These are phyloP conservation scores for Drosophila meridionalis DNA, from an alignment of 2,888 invertebrate genomes.

Conservation along the genomic window DNA sequence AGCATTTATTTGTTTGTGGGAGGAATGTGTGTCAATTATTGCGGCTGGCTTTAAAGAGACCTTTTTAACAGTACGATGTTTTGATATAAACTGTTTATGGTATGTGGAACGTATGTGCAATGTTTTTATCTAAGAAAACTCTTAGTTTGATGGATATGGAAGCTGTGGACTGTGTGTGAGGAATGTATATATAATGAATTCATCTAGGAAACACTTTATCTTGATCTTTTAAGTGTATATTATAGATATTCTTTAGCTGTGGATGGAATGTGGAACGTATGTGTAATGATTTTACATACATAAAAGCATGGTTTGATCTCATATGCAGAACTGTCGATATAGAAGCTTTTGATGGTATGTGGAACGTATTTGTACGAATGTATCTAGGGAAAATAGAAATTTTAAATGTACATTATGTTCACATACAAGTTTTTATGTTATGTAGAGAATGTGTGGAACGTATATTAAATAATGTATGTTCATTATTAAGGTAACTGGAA, in stretches of 20 bases:
- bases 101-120: not conserved
- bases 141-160: not conserved
- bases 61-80: not conserved
- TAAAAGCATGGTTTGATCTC: not conserved
- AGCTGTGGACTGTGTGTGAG: not conserved
- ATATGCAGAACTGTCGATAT: too few species aligned
- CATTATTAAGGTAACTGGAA: not conserved
- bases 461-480: too few species aligned
- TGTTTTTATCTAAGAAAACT: not conserved
- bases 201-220: too few species aligned
- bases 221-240: not conserved
- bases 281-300: too few species aligned
- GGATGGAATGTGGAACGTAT: not conserved
- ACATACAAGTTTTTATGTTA: too few species aligned
- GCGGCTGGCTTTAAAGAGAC: conserved; percentile 1
- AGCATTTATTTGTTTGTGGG: conserved; percentile 16
- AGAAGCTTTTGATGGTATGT: not conserved
- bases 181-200: not conserved
- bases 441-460: too few species aligned
- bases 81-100: not conserved
- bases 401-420: too few species aligned
- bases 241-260: too few species aligned
- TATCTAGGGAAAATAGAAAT: not conserved
- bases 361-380: not conserved
- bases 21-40: conserved; percentile 49